A percentile compares a stretch with the other conserved stretches of the same genome.
Conservation (phyloP, 2,888 invertebrate species). For the Oasisia sp. region DNA sequence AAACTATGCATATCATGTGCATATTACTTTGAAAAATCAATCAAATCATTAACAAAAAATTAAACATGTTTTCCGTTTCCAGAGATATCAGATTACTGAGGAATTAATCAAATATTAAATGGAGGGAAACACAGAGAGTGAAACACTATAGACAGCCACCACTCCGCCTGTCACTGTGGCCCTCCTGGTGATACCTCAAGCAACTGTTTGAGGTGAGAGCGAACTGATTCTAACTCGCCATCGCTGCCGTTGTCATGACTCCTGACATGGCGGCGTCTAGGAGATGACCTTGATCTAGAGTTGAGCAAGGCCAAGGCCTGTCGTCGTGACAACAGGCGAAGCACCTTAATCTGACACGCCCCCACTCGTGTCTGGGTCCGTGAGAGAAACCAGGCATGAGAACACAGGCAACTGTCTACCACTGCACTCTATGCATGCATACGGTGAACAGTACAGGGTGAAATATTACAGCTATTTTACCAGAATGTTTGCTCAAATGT, state of each 20-base stretch:
- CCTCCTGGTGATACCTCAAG: neutral
- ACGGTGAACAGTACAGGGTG: neutral
- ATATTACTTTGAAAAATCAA: too few species aligned
- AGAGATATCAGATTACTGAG: too few species aligned
- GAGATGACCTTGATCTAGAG: neutral
- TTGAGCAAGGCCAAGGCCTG: neutral
- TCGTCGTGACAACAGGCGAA: constrained; percentile 29
- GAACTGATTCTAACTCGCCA: neutral
- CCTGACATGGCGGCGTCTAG: constrained; percentile 4
- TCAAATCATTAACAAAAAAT: too few species aligned
- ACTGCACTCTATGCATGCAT: neutral
- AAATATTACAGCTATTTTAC: neutral
- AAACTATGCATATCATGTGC: too few species aligned
- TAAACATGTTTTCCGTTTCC: too few species aligned
- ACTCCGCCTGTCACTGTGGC: neutral
- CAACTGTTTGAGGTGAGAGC: neutral
- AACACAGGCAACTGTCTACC: neutral
- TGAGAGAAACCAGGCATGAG: neutral
- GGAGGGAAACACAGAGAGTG: too few species aligned
- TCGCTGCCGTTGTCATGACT: neutral
- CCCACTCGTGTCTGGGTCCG: constrained; percentile 30
- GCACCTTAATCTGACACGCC: constrained; percentile 32
- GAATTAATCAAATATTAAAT: too few species aligned
- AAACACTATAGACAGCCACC: neutral
- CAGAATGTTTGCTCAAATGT: neutral